phyloP scores from a whole-genome alignment of 2,888 invertebrate genomes.

The Leptopilina myrica region DNA sequence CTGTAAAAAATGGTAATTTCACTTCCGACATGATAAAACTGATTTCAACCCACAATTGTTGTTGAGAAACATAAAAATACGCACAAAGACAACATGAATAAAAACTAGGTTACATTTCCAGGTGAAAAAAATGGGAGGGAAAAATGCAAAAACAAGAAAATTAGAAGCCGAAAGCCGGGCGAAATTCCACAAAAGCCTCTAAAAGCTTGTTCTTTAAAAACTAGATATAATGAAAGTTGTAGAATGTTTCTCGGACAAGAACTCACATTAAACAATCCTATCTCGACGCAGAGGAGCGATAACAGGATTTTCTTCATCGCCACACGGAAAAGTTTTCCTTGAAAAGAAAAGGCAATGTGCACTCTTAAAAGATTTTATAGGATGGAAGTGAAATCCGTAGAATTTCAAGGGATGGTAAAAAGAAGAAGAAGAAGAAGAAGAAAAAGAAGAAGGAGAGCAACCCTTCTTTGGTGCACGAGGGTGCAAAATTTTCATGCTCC shows the following conservation, averaged over 20 bases:
- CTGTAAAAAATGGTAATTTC: too few species aligned
- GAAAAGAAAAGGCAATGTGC: constrained; percentile 3
- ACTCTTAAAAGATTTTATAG: constrained; percentile 39
- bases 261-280: constrained; percentile 38
- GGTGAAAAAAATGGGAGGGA: background rate
- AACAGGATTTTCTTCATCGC: constrained; percentile 38
- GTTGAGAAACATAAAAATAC: too few species aligned
- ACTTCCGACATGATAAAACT: too few species aligned
- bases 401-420: constrained; percentile 6
- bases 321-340: constrained; percentile 14
- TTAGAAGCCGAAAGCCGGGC: background rate
- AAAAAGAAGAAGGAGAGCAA: too few species aligned
- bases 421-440: too few species aligned
- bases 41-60: too few species aligned
- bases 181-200: constrained; percentile 9
- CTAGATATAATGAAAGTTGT: constrained; percentile 16
- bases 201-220: constrained; percentile 17
- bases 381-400: constrained; percentile 39
- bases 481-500: constrained; percentile 48
- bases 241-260: constrained; percentile 23
- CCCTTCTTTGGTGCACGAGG: background rate
- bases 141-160: constrained; percentile 7
- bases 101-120: background rate
- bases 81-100: too few species aligned
- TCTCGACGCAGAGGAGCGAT: constrained; percentile 24